phyloP scores from a whole-genome alignment of 2,888 invertebrate species.

The Diplazon laetatorius region DNA sequence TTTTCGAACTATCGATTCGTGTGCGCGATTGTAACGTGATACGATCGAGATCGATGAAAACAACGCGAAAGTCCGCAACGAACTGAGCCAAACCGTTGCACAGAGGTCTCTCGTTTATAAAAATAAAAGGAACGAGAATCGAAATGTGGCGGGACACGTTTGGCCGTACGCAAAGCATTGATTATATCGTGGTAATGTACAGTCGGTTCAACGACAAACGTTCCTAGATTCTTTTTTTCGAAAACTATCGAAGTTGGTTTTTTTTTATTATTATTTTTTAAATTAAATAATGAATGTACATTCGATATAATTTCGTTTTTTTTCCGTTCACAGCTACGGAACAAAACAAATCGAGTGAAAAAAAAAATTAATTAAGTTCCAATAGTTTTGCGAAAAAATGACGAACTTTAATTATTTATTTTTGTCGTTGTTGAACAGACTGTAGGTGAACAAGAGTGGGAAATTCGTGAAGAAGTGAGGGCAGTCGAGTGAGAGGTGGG shows the following conservation, averaged over 20 bases:
- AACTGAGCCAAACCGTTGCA: constrained; percentile 66
- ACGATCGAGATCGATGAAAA: constrained; percentile 7
- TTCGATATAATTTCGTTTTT: too few species aligned
- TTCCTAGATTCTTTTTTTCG: too few species aligned
- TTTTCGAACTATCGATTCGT: background rate
- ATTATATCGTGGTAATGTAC: constrained; percentile 19
- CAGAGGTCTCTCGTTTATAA: constrained; percentile 32
- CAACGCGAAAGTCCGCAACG: constrained; percentile 66
- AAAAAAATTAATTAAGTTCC: too few species aligned
- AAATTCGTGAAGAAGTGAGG: constrained; percentile 46
- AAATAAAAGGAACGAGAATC: constrained; percentile 46
- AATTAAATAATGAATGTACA: too few species aligned
- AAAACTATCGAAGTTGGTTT: too few species aligned
- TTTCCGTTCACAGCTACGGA: too few species aligned
- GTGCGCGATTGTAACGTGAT: constrained; percentile 4
- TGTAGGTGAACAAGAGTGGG: constrained; percentile 26
- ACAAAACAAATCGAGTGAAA: too few species aligned
- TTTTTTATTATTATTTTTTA: too few species aligned
- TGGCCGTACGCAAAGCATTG: background rate
- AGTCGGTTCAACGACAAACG: background rate
- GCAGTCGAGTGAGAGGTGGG: constrained; percentile 51
- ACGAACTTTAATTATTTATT: too few species aligned
- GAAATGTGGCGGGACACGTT: constrained; percentile 46
- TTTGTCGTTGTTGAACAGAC: too few species aligned
- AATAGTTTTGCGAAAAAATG: too few species aligned